Evolutionary conservation across 1,140 invertebrate genomes (phyloP).

Genomic region (Bombus balteatus): DNA sequence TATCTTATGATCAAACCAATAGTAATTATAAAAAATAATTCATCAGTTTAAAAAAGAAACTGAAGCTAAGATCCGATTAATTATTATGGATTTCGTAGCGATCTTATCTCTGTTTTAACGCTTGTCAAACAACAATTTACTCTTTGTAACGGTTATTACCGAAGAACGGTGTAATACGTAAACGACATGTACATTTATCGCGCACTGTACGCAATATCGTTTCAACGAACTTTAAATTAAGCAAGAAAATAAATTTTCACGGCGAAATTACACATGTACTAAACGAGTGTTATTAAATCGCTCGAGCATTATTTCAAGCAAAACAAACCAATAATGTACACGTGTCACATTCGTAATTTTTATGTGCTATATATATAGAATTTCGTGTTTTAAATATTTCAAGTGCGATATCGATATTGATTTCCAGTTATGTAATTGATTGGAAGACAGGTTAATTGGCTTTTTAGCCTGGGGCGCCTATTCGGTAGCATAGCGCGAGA

Average conservation of each 20-base stretch:
- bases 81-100: conserved; percentile 34
- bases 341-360: neutral
- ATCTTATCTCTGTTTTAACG: conserved; percentile 10
- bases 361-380: too few species aligned
- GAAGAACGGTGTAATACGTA: conserved; percentile 60
- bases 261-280: neutral
- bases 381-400: neutral
- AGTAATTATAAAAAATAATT: neutral
- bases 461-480: conserved; percentile 40
- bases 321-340: neutral
- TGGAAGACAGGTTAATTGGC: conserved; percentile 42
- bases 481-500: neutral
- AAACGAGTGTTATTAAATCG: neutral
- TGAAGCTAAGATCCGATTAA: neutral
- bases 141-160: conserved; percentile 19
- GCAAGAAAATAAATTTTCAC: neutral
- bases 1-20: neutral
- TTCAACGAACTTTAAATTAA: neutral
- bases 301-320: neutral
- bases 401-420: neutral
- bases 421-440: conserved; percentile 52
- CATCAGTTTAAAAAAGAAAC: too few species aligned
- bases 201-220: neutral
- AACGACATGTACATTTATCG: conserved; percentile 19
- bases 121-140: conserved; percentile 41